phyloP scores from a whole-genome alignment of 2,113 vertebrate species.

The Mesitornis unicolor region DNA sequence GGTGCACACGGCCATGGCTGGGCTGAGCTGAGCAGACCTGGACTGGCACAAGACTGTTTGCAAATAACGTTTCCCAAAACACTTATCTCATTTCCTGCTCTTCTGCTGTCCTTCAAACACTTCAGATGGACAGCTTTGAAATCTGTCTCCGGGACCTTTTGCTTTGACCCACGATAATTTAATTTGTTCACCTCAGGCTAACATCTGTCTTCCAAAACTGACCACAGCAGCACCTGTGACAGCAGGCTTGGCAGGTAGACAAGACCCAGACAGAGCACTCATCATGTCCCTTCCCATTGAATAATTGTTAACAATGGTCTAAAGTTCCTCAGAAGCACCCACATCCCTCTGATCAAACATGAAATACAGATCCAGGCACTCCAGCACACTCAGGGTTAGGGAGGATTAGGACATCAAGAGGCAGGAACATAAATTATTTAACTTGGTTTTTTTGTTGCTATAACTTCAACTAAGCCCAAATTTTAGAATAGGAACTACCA shows the following conservation, averaged over 20 bases:
- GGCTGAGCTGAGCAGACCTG: background rate
- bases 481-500: background rate
- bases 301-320: background rate
- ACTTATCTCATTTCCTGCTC: background rate
- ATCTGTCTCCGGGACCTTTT: background rate
- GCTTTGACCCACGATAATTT: background rate
- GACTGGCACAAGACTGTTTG: background rate
- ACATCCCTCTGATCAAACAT: background rate
- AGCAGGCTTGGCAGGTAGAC: background rate
- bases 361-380: background rate
- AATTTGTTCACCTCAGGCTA: background rate
- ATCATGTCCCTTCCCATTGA: background rate
- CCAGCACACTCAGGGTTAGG: rapidly evolving
- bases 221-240: rapidly evolving
- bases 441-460: background rate
- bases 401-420: background rate
- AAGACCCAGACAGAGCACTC: background rate
- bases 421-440: background rate
- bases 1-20: rapidly evolving
- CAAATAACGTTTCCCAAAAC: background rate
- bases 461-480: background rate
- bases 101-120: background rate
- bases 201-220: background rate
- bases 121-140: background rate
- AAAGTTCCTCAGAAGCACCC: background rate